phyloP scores from a whole-genome alignment of 1,140 invertebrate genomes.

The Micrasema longulum region DNA sequence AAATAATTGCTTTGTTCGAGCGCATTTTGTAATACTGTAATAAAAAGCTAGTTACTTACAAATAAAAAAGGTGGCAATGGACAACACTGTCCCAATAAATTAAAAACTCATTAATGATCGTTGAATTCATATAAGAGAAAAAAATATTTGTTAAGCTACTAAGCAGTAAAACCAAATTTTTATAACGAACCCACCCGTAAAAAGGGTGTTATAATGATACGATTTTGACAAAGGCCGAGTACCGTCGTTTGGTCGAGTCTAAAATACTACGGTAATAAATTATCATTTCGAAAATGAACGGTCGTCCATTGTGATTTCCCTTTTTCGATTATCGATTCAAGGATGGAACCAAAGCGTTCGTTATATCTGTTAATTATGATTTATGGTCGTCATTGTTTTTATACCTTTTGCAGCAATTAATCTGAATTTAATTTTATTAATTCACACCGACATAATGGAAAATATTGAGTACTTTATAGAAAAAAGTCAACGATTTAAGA shows the following conservation, averaged over 20 bases:
- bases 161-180: no score
- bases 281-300: slow-evolving; percentile 11
- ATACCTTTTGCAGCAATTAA: slow-evolving; percentile 19
- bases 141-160: no score
- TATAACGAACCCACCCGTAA: no score
- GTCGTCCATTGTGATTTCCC: slow-evolving; percentile 28
- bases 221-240: no score
- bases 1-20: no score
- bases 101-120: no score
- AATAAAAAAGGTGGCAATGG: no score
- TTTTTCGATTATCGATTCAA: slow-evolving; percentile 23
- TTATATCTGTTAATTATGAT: slow-evolving; percentile 42
- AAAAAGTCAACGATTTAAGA: neutral
- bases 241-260: neutral
- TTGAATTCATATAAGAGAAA: no score
- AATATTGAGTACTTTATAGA: slow-evolving; percentile 2
- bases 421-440: slow-evolving; percentile 7
- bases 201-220: no score
- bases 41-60: no score
- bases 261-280: slow-evolving; percentile 4
- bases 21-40: no score
- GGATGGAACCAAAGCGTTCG: slow-evolving; percentile 31
- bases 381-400: slow-evolving; percentile 38
- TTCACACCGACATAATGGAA: slow-evolving; percentile 21
- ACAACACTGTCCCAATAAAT: no score